Evolutionary conservation across 2,113 vertebrate species (phyloP), one percentile per base, ranked within the genome.

Genomic region (Vireo altiloquus): DNA sequence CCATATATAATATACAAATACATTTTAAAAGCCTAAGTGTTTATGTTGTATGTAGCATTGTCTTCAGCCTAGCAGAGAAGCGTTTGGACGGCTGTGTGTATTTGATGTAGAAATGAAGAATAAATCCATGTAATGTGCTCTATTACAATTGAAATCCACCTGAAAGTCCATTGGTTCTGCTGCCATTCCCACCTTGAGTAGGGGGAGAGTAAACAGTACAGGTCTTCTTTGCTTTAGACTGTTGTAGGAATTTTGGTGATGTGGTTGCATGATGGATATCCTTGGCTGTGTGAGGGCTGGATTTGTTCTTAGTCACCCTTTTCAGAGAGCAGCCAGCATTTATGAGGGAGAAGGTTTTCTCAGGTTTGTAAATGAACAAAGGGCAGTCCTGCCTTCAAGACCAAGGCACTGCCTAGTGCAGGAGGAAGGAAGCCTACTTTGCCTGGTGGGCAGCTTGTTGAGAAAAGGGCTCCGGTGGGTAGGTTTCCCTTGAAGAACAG

Each of bases 251-350:
- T 49, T 79, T 10, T 31, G 23, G 13, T 33, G 1, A 40, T 3
- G 4, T 5, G 8, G 2, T 27, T 21, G 11, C 0, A 1, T 16
- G 22, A 9, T 69, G 19, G n/a, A 24, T 44, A 14, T n/a, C 1
- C 1, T 0, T 6, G 23, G 13, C 24, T 37, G 1, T 8, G 2
- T 5, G 19, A 40, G 64, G 25, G 9, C 46, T 69, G 28, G 15
- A 4, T 56, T 57, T 27, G 8, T 53, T 46, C 64, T 42, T 49
- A 13, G 10, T 33, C 3, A 12, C 5, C 21, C 12, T 37, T 68
- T 46, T 18, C 8, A 22, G 44, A 27, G 15, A 49, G 24, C 4
- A 46, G 1, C 5, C 7, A 13, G 17, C 24, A 4, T 74, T 78
- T 49, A 19, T 18, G 47, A 78, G 39, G 21, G 27, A 44, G 13